A percentile compares a stretch with the other conserved stretches of the same genome.
phyloP scores from a whole-genome alignment of 2,888 invertebrate species.

The Dryadula phaetusa region DNA sequence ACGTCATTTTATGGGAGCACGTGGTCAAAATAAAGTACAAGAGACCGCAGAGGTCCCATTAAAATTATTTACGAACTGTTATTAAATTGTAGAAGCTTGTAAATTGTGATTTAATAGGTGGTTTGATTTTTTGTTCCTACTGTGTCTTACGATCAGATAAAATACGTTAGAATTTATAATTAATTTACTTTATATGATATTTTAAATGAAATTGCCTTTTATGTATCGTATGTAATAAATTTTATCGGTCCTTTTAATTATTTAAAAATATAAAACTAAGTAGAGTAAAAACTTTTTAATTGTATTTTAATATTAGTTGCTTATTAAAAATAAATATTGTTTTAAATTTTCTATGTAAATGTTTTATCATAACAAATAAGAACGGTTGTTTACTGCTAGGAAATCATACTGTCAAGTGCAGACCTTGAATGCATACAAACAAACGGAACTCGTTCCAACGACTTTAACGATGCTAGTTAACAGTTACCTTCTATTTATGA shows the following conservation, averaged over 20 bases:
- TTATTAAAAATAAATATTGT: too few species aligned
- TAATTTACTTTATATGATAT: not conserved
- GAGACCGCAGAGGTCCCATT: not conserved
- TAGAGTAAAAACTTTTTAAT: too few species aligned
- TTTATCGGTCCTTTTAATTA: too few species aligned
- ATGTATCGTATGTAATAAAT: too few species aligned
- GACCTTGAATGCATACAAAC: conserved; percentile 27
- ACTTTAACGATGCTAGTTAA: conserved; percentile 11
- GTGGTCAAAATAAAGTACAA: conserved; percentile 10
- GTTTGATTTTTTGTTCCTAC: not conserved
- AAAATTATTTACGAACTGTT: not conserved
- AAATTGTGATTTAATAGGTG: not conserved
- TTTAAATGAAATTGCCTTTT: not conserved
- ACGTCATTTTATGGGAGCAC: not conserved
- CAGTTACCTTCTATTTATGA: not conserved
- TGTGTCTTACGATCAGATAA: not conserved
- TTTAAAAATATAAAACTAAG: too few species aligned
- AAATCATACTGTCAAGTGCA: conserved; percentile 24
- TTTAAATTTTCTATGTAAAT: conserved; percentile 6
- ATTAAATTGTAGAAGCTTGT: conserved; percentile 4
- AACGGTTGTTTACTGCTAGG: conserved; percentile 19
- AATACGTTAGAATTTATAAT: not conserved
- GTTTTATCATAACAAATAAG: conserved; percentile 9
- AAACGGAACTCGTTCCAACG: conserved; percentile 20
- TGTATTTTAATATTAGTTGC: too few species aligned